Evolutionary conservation across 2,797 vertebrate genomes (phyloP), one percentile per base, ranked within the genome.

Genomic region (Paramormyrops hopkinsi): DNA sequence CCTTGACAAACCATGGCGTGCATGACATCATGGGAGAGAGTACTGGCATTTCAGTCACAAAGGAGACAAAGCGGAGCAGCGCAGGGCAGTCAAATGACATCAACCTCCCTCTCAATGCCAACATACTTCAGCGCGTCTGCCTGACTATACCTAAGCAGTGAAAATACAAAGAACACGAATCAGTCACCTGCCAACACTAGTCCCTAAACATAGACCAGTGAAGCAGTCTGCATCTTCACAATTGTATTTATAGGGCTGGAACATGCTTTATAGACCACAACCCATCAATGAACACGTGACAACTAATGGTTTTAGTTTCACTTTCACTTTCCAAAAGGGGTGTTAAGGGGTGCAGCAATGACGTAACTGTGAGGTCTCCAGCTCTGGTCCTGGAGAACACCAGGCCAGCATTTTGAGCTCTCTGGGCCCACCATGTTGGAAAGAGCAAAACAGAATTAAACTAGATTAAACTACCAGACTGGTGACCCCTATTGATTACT

Each of bases 91-190:
- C 97, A 99, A 91, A 96, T 93, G 93, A 96, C 91, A 25, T 99
- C 98, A 0, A 97, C 96, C 93, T 99, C 98, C 93, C 98, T 95
- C 95, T 99, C 98, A 91, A 99, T 99, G 86, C 98, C 98, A 1
- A 99, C 98, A 0, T 99, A 99, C 93, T 99, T 99, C 93, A 99
- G 96, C 91, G 98, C 98, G 48, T 99, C 98, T 0, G 98, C 98
- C 95, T 99, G 98, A 96, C 98, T 99, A 95, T 99, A 99, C 97
- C 98, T 99, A 93, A 48, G 85, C 88, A 82, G 90, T 90, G 86
- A 50, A 7, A 19, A 56, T 54, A 46, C 3, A 62, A 5, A 50
- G 6, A 37, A 51, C 41, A 73, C 9, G 50, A 86, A 86, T 73
- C 4, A 56, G 29, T 59, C 17, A 59, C 22, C 48, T 12, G 6